Base-by-base conservation (phyloP, 2,888 invertebrate genomes). In the Sceliomorpha sp. region DNA sequence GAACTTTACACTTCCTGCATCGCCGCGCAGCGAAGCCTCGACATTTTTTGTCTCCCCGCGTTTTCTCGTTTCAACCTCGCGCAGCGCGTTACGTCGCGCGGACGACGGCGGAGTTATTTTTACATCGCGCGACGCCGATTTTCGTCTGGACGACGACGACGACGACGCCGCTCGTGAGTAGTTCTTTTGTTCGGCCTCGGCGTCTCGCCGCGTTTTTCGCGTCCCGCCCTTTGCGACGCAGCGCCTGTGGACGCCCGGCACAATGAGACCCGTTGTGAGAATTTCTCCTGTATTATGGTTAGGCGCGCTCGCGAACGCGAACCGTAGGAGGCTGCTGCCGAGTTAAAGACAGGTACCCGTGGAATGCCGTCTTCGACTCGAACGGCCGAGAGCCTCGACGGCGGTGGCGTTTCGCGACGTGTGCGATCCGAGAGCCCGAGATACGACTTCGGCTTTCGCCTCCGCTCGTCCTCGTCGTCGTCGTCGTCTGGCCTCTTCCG, bases 341-440 rank as follows among this genome's bases (percentile, higher is more conserved):
- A 76, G 80, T 80, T 78, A 76, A 79, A 77, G 80, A 81, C 83
- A 81, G 80, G 83, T 81, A 82, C 78, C 76, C 70, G 69, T 80
- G 80, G 83, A 83, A 82, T 83, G 83, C 76, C 79, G 82, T 80
- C 81, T 77, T 80, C 77, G 76, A 72, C 70, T 70, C 70, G 67
- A 73, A 72, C 59, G 70, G 75, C 69, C 76, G 78, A 78, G 74
- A 73, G 70, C 58, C 66, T 74, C 63, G 69, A 50, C 59, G 42
- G 67, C 77, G 67, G 63, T 70, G 48, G 59, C 56, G 67, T 64
- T 69, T 51, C 66, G 55, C 64, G 66, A 66, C 62, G 70, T 68
- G 72, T 66, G 70, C 67, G 73, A 60, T 63, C 56, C 51, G n/a
- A 51, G 63, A 62, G 60, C 73, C 64, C 50, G 37, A 71, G 64